Percentiles rank a stretch among this genome's conserved stretches.
These are phyloP conservation scores for Aplocera efformata DNA, from an alignment of 2,888 invertebrate species.

Conservation along the genomic window DNA sequence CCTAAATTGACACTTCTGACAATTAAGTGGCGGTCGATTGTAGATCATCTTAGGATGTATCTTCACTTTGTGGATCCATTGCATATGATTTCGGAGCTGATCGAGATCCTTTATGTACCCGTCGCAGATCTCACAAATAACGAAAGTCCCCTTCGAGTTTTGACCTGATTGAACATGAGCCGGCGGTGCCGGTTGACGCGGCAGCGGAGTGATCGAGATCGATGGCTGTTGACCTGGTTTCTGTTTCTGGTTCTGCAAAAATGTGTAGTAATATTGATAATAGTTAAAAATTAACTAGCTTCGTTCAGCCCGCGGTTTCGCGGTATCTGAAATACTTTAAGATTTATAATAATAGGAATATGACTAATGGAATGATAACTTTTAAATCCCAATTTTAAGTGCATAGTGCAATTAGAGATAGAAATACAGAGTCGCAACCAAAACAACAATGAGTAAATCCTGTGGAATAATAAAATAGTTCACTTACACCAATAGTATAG, in stretches of 20 bases:
- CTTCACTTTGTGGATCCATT: conserved; percentile 98
- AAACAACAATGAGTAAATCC: no score
- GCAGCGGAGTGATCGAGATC: conserved; percentile 94
- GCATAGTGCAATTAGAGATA: no score
- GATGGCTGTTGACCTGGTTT: conserved; percentile 85
- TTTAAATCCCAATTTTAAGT: no score
- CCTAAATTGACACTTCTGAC: conserved; percentile 95
- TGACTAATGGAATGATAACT: no score
- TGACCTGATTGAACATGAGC: conserved; percentile 49
- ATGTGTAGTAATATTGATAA: no score
- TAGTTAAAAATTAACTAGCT: no score
- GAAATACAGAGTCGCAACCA: no score
- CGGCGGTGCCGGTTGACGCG: conserved; percentile 72
- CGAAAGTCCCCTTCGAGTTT: conserved; percentile 86
- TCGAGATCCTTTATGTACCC: conserved; percentile 97
- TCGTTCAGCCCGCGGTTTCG: no score
- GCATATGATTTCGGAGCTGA: conserved; percentile 97
- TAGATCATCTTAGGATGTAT: conserved; percentile 98
- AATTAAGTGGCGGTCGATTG: conserved; percentile 95
- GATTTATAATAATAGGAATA: no score
- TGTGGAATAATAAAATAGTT: no score
- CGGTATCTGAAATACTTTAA: no score
- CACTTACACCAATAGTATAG: conserved; percentile 10
- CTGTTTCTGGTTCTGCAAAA: conserved; percentile 43
- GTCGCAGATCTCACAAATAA: conserved; percentile 98